These are phyloP conservation scores for Marcusenius ussheri DNA, from an alignment of 2,113 vertebrate genomes.

Conservation along the genomic window DNA sequence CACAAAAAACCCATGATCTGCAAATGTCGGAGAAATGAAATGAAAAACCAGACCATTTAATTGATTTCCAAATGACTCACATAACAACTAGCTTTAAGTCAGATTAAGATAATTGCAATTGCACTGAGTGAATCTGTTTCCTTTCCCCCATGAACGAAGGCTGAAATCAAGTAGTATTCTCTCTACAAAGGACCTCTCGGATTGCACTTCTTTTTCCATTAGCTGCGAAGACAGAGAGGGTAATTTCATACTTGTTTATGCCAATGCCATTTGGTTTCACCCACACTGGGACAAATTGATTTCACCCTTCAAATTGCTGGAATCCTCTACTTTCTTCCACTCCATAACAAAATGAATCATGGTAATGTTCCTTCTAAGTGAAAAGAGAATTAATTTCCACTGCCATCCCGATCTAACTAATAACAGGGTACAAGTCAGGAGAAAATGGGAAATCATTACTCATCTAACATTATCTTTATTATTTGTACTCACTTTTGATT, in stretches of 20 bases:
- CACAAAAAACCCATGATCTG: neutral
- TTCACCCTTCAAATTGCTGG: slow-evolving; percentile 68
- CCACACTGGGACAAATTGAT: slow-evolving; percentile 72
- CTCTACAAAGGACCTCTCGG: slow-evolving; percentile 32
- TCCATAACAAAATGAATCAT: slow-evolving; percentile 72
- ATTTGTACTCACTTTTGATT: slow-evolving; percentile 73
- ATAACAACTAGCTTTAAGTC: slow-evolving; percentile 26
- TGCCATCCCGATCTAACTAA: slow-evolving; percentile 78
- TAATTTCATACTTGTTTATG: slow-evolving; percentile 57
- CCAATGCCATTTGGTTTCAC: slow-evolving; percentile 33
- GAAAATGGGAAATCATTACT: slow-evolving; percentile 89
- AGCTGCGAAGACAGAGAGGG: slow-evolving; percentile 41
- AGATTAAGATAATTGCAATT: slow-evolving; percentile 39
- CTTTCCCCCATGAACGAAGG: slow-evolving; percentile 32
- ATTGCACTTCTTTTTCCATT: slow-evolving; percentile 38
- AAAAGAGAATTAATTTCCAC: slow-evolving; percentile 90
- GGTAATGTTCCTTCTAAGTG: slow-evolving; percentile 80
- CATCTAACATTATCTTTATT: slow-evolving; percentile 84
- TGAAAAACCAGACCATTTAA: slow-evolving; percentile 5
- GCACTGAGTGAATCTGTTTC: slow-evolving; percentile 41
- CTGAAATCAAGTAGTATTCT: slow-evolving; percentile 38
- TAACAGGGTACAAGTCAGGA: slow-evolving; percentile 74
- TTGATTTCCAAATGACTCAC: slow-evolving; percentile 28
- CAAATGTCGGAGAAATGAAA: neutral
- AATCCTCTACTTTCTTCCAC: slow-evolving; percentile 66